Percentiles rank a stretch among this genome's conserved stretches.
These are phyloP conservation scores for Netelia melanura DNA, from an alignment of 2,888 invertebrate species.

Conservation along the genomic window DNA sequence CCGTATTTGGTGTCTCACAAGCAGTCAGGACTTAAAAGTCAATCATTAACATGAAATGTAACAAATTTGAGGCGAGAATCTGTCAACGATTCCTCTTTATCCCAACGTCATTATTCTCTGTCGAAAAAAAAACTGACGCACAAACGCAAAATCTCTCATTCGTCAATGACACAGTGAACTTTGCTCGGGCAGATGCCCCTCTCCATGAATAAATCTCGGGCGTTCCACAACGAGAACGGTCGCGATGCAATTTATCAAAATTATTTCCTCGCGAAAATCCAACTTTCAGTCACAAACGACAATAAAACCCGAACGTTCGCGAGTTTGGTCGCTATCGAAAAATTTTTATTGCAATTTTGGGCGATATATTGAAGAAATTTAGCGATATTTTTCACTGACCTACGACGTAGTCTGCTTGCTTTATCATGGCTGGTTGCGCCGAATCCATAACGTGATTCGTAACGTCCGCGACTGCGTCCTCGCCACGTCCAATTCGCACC, in stretches of 20 bases:
- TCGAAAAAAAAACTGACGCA: neutral
- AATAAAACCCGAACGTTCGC: neutral
- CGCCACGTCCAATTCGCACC: constrained; percentile 79
- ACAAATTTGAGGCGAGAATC: no score
- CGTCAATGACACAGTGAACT: constrained; percentile 53
- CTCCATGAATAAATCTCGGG: neutral
- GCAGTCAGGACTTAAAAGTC: no score
- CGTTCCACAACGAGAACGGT: neutral
- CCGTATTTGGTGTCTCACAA: no score
- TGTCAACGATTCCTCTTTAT: no score
- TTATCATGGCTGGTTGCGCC: constrained; percentile 80
- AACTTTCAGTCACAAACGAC: neutral
- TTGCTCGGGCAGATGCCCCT: neutral
- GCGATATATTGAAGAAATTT: neutral
- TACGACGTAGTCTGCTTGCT: constrained; percentile 82
- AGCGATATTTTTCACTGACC: constrained; percentile 76
- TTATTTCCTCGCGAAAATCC: neutral
- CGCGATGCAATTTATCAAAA: neutral
- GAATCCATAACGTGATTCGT: constrained; percentile 73
- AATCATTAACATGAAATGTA: no score
- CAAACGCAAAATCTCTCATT: neutral
- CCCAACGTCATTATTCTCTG: neutral
- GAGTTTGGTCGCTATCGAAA: neutral
- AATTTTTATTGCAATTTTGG: neutral
- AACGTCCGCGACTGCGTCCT: constrained; percentile 80